A percentile compares a stretch with the other conserved stretches of the same genome.
phyloP scores from a whole-genome alignment of 2,888 invertebrate genomes.

The Nipponacmea schrenckii region DNA sequence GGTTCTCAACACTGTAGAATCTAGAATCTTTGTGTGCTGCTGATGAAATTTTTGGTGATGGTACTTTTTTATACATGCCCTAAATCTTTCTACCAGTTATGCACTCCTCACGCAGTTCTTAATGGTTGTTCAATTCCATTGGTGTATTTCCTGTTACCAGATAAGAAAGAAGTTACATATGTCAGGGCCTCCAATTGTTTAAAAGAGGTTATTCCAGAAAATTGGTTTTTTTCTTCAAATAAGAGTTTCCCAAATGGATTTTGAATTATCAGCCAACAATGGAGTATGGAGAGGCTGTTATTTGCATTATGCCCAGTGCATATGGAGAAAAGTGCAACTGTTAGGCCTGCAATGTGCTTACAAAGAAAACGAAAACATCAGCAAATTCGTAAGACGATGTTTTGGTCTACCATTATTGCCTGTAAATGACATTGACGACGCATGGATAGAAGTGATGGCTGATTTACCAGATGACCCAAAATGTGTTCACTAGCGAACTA shows the following conservation, averaged over 20 bases:
- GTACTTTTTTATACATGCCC: not conserved
- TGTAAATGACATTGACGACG: not conserved
- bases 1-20: not conserved
- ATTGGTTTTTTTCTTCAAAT: not conserved
- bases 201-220: not conserved
- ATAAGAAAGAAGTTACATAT: not conserved
- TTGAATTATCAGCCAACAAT: not conserved
- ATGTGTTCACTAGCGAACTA: not conserved
- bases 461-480: not conserved
- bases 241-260: not conserved
- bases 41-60: not conserved
- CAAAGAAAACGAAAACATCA: not conserved
- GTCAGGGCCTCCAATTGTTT: not conserved
- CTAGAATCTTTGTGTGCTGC: not conserved
- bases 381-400: not conserved
- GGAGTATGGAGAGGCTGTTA: not conserved
- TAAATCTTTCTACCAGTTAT: not conserved
- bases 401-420: too few relatives aligned
- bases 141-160: not conserved
- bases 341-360: not conserved
- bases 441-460: not conserved
- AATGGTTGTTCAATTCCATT: not conserved
- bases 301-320: not conserved
- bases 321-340: not conserved
- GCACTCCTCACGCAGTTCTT: not conserved